Base-by-base conservation (phyloP, 2,888 invertebrate genomes). In the Portevinia maculata region DNA sequence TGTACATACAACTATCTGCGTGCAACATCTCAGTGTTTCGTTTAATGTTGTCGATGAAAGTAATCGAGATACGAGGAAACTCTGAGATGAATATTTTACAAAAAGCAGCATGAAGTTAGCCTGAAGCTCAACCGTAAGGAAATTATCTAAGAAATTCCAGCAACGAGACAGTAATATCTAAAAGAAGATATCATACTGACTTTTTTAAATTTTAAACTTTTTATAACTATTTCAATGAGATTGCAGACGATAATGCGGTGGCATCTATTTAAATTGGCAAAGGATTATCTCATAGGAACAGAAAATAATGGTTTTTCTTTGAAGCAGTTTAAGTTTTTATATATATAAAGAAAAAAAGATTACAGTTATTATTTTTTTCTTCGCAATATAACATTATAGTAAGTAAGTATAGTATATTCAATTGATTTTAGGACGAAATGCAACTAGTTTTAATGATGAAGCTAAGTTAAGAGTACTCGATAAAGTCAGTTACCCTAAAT, bases 11-110 rank as follows among this genome's bases (percentile, higher is more conserved):
- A 3, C 8, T 19, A 11, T 64, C 15, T 9, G 8, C 17, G 37
- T 21, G 11, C n/a, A n/a, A n/a, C n/a, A n/a, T 28, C 0, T 1
- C 7, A 4, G 0, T 21, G 1, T 15, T 6, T 1, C 11, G 11
- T 4, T 21, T 53, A 11, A 57, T n/a, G 19, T 4, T 39, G 13
- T 13, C n/a, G 46, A 32, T 41, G 53, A 19, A 57, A 67, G 57
- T 60, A 74, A 67, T 79, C 74, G 13, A 55, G 79, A 79, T 74
- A 79, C 60, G 9, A 70, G 55, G 46, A 11, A 57, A 21, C 37
- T 28, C 28, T 39, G 30, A 76, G 37, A 46, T 70, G 67, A 34
- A 34, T n/a, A 74, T 41, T 57, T 50, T 39, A 32, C 19, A 17
- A 7, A 62, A 34, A 9, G 3, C 34, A 67, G 32, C 32, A 52